These are phyloP conservation scores for Megalops atlanticus DNA, from an alignment of 2,113 vertebrate genomes.

Conservation along the genomic window DNA sequence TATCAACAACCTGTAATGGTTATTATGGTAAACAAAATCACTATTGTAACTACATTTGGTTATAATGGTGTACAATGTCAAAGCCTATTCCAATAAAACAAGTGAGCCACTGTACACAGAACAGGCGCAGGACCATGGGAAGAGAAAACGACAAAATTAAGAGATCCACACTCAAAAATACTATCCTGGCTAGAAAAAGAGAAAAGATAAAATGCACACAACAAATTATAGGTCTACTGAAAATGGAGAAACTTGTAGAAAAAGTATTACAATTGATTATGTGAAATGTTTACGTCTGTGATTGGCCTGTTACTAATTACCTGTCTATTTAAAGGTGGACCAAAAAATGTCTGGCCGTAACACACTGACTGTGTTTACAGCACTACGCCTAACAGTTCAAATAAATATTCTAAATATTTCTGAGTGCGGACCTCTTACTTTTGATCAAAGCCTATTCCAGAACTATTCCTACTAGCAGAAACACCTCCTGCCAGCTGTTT, in stretches of 20 bases:
- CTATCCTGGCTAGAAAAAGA: not conserved
- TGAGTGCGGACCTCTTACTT: not conserved
- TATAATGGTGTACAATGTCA: not conserved
- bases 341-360: conserved; percentile 1
- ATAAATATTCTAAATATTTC: conserved; percentile 4
- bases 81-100: not conserved
- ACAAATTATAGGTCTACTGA: no score
- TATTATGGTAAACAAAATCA: conserved; percentile 15
- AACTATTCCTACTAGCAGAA: conserved; percentile 32
- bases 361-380: not conserved
- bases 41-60: not conserved
- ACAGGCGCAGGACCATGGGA: conserved; percentile 12
- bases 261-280: no score
- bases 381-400: not conserved
- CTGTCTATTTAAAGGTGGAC: not conserved
- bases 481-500: conserved; percentile 39
- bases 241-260: no score
- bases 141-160: conserved; percentile 14
- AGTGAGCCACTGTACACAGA: conserved; percentile 20
- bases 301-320: no score
- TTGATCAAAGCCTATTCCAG: conserved; percentile 21
- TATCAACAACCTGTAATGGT: not conserved
- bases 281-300: no score
- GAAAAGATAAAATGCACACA: no score
- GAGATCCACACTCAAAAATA: conserved; percentile 2